These are phyloP conservation scores for Episyrphus balteatus DNA, from an alignment of 1,140 invertebrate genomes.

Conservation along the genomic window DNA sequence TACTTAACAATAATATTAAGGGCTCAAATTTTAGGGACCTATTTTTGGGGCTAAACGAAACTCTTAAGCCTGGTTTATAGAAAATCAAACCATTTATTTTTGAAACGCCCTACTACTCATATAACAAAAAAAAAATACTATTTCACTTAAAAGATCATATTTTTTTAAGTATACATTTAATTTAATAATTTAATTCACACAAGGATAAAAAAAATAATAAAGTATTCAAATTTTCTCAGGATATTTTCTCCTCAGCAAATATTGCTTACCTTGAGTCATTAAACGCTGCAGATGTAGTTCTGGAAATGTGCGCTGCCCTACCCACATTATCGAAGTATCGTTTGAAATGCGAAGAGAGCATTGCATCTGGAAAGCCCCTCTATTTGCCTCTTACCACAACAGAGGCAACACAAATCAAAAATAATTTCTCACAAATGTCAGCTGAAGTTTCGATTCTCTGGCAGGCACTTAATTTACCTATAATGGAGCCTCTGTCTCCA, in stretches of 20 bases:
- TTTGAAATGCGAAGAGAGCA: constrained; percentile 26
- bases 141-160: too few species aligned
- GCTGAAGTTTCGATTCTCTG: constrained; percentile 75
- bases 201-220: too few species aligned
- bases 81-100: too few species aligned
- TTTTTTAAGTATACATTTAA: too few species aligned
- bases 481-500: constrained; percentile 75
- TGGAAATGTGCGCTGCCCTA: constrained; percentile 25
- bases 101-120: too few species aligned
- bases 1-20: too few species aligned
- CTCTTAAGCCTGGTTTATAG: too few species aligned
- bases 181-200: too few species aligned
- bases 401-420: constrained; percentile 28
- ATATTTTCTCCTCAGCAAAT: constrained; percentile 47
- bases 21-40: too few species aligned
- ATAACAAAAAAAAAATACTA: too few species aligned
- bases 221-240: constrained; percentile 26
- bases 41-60: too few species aligned
- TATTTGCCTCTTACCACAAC: constrained; percentile 27
- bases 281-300: constrained; percentile 27
- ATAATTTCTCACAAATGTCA: constrained; percentile 48
- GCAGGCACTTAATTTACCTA: constrained; percentile 70
- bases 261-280: constrained; percentile 39
- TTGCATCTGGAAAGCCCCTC: constrained; percentile 21
- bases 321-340: constrained; percentile 30